Conservation (phyloP, 2,888 invertebrate genomes). For the Mycogona germanica region DNA sequence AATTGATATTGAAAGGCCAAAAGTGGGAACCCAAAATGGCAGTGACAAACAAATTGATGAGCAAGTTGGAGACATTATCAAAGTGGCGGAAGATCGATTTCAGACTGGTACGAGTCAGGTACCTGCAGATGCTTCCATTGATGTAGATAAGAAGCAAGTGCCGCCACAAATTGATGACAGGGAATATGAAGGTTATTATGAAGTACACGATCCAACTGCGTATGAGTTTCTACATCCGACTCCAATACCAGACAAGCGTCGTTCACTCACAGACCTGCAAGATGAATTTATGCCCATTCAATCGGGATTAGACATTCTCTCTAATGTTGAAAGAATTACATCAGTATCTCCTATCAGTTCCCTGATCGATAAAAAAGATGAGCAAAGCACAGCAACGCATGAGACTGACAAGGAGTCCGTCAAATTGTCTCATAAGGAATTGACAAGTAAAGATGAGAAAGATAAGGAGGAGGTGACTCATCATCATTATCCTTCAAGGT, state of each 20-base stretch:
- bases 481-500: not conserved
- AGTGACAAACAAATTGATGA: not conserved
- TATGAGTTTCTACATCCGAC: not conserved
- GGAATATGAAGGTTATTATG: slow-evolving; percentile 19
- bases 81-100: not conserved
- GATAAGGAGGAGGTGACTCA: slow-evolving; percentile 13
- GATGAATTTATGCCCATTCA: not conserved
- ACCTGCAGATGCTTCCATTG: too few relatives aligned
- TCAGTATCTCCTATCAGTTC: not conserved
- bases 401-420: not conserved
- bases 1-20: slow-evolving; percentile 2
- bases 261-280: too few relatives aligned
- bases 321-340: not conserved
- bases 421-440: slow-evolving; percentile 14
- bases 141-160: too few relatives aligned
- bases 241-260: not conserved
- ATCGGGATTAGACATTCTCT: slow-evolving; percentile 8
- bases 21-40: not conserved
- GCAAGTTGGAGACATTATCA: not conserved
- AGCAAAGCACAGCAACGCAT: not conserved
- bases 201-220: slow-evolving; percentile 4
- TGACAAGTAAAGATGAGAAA: slow-evolving; percentile 14
- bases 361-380: not conserved
- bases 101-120: too few relatives aligned
- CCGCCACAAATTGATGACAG: not conserved